phyloP scores from a whole-genome alignment of 1,140 invertebrate genomes.

The Zaprionus capensis region DNA sequence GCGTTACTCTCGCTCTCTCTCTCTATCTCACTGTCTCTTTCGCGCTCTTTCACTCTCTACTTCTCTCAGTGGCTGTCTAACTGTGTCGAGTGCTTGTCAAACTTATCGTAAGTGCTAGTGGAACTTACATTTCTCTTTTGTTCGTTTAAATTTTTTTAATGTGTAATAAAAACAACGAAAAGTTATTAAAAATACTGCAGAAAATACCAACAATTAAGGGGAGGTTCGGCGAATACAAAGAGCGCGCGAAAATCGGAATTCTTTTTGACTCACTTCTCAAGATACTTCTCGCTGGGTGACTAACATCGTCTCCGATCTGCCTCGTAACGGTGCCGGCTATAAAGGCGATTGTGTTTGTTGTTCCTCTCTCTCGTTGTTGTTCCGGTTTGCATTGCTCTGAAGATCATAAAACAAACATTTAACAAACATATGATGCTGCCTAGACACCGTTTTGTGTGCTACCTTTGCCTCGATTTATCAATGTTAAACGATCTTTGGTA shows the following conservation, averaged over 20 bases:
- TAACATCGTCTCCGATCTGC: slow-evolving; percentile 39
- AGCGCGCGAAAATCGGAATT: not conserved
- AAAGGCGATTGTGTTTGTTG: slow-evolving; percentile 24
- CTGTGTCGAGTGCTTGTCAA: slow-evolving; percentile 43
- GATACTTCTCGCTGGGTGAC: slow-evolving; percentile 46
- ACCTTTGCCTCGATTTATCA: not conserved
- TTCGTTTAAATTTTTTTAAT: slow-evolving; percentile 1
- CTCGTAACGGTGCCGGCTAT: slow-evolving; percentile 49
- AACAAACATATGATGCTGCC: not conserved
- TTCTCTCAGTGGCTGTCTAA: slow-evolving; percentile 24
- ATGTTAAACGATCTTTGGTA: not conserved
- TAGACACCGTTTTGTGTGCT: not conserved
- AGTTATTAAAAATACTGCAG: slow-evolving; percentile 3
- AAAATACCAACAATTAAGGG: slow-evolving; percentile 38
- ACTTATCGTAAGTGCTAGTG: slow-evolving; percentile 37
- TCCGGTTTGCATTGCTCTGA: not conserved
- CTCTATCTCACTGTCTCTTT: not conserved
- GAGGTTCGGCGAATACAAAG: not conserved
- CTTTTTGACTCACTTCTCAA: slow-evolving; percentile 19
- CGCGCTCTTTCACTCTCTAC: not conserved
- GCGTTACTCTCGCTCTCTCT: slow-evolving; percentile 6
- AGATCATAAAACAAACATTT: not conserved
- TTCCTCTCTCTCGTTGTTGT: slow-evolving; percentile 1
- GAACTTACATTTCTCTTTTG: slow-evolving; percentile 6
- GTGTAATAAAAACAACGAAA: slow-evolving; percentile 1